Evolutionary conservation across 1,140 invertebrate genomes (phyloP).

Genomic region (Andricus grossulariae): DNA sequence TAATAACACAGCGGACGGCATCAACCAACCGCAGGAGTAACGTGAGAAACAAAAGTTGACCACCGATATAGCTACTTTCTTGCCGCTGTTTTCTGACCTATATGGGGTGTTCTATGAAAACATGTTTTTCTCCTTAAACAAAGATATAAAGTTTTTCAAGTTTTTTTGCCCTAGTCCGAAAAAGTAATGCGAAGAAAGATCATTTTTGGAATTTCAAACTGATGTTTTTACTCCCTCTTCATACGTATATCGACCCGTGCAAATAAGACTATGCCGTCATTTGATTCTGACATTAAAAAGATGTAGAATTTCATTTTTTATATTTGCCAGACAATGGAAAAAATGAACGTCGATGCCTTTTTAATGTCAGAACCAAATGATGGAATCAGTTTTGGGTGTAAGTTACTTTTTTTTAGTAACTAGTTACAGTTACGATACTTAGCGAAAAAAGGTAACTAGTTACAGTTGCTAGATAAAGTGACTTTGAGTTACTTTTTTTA

Average conservation of each 20-base stretch:
- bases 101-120: constrained; percentile 8
- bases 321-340: neutral
- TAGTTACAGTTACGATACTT: too few species aligned
- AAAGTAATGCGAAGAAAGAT: neutral
- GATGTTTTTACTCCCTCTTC: neutral
- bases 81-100: neutral
- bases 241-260: too few species aligned
- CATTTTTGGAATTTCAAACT: neutral
- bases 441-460: too few species aligned
- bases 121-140: neutral
- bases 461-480: too few species aligned
- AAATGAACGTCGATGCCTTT: too few species aligned
- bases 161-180: neutral
- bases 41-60: neutral
- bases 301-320: too few species aligned
- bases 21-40: constrained; percentile 10
- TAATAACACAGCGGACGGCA: constrained; percentile 14
- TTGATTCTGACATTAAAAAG: too few species aligned
- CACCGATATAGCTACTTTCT: constrained; percentile 2
- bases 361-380: too few species aligned
- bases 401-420: too few species aligned
- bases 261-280: too few species aligned
- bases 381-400: too few species aligned
- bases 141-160: neutral
- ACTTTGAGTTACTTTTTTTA: too few species aligned